Conservation (phyloP, 2,888 invertebrate species). For the Pelosia muscerda region DNA sequence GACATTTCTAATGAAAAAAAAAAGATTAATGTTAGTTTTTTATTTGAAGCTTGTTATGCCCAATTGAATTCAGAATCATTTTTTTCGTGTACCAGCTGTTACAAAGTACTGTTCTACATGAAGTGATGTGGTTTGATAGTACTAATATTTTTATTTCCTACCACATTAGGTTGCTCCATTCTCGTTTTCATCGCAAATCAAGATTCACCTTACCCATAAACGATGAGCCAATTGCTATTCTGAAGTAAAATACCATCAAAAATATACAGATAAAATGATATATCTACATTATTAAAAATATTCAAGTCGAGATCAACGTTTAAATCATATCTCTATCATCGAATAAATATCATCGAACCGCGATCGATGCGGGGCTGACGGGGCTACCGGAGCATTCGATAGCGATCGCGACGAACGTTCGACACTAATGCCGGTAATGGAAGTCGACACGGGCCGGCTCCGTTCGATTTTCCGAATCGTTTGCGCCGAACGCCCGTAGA, state of each 20-base stretch:
- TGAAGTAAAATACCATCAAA: too few relatives aligned
- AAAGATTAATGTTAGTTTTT: too few relatives aligned
- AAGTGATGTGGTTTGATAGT: too few relatives aligned
- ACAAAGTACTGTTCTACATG: too few relatives aligned
- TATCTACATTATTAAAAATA: too few relatives aligned
- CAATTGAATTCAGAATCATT: neutral
- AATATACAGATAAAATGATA: too few relatives aligned
- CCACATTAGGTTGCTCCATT: too few relatives aligned
- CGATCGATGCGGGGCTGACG: conserved; percentile 37
- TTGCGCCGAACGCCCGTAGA: conserved; percentile 68
- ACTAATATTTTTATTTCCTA: too few relatives aligned
- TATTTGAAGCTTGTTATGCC: neutral
- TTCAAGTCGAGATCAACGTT: conserved; percentile 13
- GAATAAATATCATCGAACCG: conserved; percentile 47
- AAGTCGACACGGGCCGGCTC: conserved; percentile 72
- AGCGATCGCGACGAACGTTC: conserved; percentile 57
- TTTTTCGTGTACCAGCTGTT: neutral
- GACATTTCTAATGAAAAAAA: neutral
- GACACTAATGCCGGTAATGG: conserved; percentile 83
- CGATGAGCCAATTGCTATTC: too few relatives aligned
- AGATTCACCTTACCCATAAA: too few relatives aligned
- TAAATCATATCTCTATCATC: conserved; percentile 48
- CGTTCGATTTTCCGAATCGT: conserved; percentile 84
- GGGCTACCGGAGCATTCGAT: conserved; percentile 45
- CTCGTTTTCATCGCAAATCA: too few relatives aligned